Conservation (phyloP, 2,113 vertebrate species). For the Peromyscus californicus region DNA sequence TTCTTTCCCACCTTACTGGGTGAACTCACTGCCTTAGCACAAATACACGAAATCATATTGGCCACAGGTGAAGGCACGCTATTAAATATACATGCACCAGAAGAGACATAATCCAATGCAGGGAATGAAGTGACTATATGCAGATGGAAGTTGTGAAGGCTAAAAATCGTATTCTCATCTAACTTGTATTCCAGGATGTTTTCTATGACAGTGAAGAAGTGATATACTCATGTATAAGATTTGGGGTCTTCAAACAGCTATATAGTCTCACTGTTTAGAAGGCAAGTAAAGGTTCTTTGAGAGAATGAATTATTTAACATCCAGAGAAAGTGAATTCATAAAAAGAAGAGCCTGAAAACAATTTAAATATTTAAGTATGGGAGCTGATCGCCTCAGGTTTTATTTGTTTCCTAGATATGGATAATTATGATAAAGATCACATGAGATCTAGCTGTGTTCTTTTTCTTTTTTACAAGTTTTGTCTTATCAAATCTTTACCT, state of each 20-base stretch:
- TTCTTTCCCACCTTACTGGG: neutral
- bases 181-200: neutral
- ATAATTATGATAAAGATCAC: neutral
- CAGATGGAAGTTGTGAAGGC: neutral
- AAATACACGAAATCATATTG: neutral
- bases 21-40: neutral
- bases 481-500: neutral
- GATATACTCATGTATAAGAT: neutral
- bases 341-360: neutral
- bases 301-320: slow-evolving; percentile 5
- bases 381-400: slow-evolving; percentile 3
- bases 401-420: neutral
- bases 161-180: neutral
- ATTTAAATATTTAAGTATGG: slow-evolving; percentile 37
- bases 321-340: neutral
- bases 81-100: neutral
- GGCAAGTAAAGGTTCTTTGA: neutral
- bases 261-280: neutral
- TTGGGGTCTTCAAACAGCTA: neutral
- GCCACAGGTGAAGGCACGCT: neutral
- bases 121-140: neutral
- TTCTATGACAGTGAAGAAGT: neutral
- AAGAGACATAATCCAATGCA: neutral
- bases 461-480: neutral
- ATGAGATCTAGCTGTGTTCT: neutral